These are phyloP conservation scores for Notodonta dromedarius DNA, from an alignment of 2,888 invertebrate genomes.

Conservation along the genomic window DNA sequence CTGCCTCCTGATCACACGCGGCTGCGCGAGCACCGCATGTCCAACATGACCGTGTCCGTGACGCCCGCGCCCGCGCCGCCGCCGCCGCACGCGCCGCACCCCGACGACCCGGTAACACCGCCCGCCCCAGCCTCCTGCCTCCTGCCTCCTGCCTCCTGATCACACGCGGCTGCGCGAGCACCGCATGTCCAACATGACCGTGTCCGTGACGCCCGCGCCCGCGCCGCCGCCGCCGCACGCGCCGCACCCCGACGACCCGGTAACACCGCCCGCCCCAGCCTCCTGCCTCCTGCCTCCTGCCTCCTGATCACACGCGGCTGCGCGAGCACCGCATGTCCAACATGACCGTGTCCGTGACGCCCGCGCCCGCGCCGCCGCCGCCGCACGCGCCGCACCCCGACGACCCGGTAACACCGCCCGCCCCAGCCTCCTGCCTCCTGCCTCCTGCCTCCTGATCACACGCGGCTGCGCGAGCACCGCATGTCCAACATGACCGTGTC, in stretches of 20 bases:
- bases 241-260: conserved; percentile 62
- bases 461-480: no score
- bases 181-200: conserved; percentile 82
- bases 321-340: conserved; percentile 81
- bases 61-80: conserved; percentile 69
- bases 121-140: no score
- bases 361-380: conserved; percentile 60
- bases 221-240: conserved; percentile 40
- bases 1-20: conserved; percentile 45
- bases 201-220: conserved; percentile 78
- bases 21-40: conserved; percentile 79
- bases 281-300: no score
- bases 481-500: no score
- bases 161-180: conserved; percentile 75
- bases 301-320: conserved; percentile 56
- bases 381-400: conserved; percentile 47
- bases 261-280: conserved; percentile 26
- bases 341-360: conserved; percentile 81
- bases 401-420: conserved; percentile 60
- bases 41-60: conserved; percentile 81
- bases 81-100: conserved; percentile 41
- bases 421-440: no score
- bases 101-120: conserved; percentile 61
- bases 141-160: no score
- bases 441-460: no score